Percentiles rank a stretch among this genome's conserved stretches.
phyloP scores from a whole-genome alignment of 2,888 invertebrate species.

The Agrotis clavis region DNA sequence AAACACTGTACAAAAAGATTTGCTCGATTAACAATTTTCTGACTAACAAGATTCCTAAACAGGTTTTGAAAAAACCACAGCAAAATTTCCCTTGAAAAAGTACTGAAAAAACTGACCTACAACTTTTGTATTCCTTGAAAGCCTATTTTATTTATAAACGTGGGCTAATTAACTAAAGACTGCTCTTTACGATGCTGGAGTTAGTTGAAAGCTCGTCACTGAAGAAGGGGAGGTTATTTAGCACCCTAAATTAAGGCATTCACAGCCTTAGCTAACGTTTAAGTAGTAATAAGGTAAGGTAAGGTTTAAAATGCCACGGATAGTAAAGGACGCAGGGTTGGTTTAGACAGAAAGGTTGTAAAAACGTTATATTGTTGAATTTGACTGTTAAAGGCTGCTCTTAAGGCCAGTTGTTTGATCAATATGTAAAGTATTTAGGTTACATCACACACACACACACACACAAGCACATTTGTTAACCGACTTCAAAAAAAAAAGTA shows the following conservation, averaged over 20 bases:
- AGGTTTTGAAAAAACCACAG: neutral
- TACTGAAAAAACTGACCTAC: neutral
- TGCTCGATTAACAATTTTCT: too few species aligned
- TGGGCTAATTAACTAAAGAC: conserved; percentile 61
- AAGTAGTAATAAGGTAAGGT: conserved; percentile 24
- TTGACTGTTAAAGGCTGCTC: too few species aligned
- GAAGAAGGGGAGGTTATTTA: conserved; percentile 68
- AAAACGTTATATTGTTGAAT: neutral
- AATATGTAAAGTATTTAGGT: too few species aligned
- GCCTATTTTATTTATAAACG: conserved; percentile 40
- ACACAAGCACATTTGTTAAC: too few species aligned
- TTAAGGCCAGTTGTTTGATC: too few species aligned
- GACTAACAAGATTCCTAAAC: too few species aligned
- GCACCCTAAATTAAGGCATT: conserved; percentile 73
- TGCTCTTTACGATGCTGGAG: conserved; percentile 53
- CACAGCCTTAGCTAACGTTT: conserved; percentile 49
- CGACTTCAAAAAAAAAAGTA: too few species aligned
- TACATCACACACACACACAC: too few species aligned
- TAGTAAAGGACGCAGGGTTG: neutral
- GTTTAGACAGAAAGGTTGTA: neutral
- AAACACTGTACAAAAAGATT: too few species aligned
- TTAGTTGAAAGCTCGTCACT: conserved; percentile 67
- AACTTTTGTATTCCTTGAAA: neutral
- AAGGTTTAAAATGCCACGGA: neutral
- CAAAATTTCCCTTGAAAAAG: conserved; percentile 15